phyloP scores from a whole-genome alignment of 2,888 invertebrate species.

The Drosophila quinaria region DNA sequence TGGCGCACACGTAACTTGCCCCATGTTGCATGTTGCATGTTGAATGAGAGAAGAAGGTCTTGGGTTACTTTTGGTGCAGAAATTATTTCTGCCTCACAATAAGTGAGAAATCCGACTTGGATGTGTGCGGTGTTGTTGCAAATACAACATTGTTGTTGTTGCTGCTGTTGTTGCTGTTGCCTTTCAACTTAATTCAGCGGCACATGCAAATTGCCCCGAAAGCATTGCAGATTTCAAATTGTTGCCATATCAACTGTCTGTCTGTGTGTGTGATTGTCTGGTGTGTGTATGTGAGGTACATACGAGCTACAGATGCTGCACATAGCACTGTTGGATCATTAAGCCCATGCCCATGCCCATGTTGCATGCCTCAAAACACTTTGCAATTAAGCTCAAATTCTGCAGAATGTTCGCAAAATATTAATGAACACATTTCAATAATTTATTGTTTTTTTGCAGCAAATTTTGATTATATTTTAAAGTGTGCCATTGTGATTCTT shows the following conservation, averaged over 20 bases:
- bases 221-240: conserved; percentile 51
- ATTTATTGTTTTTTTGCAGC: conserved; percentile 1
- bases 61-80: conserved; percentile 36
- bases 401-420: neutral
- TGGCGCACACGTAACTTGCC: conserved; percentile 44
- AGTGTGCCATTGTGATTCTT: too few relatives aligned
- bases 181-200: conserved; percentile 45
- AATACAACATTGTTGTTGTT: conserved; percentile 29
- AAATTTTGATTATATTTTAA: neutral
- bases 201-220: conserved; percentile 58
- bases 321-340: conserved; percentile 11
- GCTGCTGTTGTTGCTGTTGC: conserved; percentile 10
- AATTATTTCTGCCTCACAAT: conserved; percentile 45
- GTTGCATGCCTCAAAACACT: conserved; percentile 1
- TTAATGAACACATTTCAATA: neutral
- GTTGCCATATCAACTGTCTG: conserved; percentile 37
- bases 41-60: conserved; percentile 41
- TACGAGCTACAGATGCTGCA: conserved; percentile 29
- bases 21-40: conserved; percentile 28
- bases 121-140: conserved; percentile 14
- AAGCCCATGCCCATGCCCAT: neutral
- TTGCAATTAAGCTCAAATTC: conserved; percentile 1
- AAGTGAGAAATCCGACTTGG: conserved; percentile 39
- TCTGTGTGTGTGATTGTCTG: neutral
- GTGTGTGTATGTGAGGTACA: conserved; percentile 15